phyloP scores from a whole-genome alignment of 2,113 vertebrate species.

The Catagonus wagneri region DNA sequence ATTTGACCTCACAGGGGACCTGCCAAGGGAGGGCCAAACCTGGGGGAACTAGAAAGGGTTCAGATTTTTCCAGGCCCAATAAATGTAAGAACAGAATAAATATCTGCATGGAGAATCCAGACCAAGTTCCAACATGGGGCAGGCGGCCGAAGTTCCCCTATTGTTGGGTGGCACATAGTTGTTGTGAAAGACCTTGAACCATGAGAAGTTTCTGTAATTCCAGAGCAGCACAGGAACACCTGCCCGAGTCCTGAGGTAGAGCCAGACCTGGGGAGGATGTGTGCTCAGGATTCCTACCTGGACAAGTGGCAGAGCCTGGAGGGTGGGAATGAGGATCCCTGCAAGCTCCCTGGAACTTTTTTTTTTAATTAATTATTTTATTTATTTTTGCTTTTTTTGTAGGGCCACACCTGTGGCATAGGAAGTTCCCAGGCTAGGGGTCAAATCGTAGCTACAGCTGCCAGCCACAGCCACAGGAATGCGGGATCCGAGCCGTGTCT shows the following conservation, averaged over 20 bases:
- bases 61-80: not conserved
- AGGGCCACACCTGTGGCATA: too few relatives aligned
- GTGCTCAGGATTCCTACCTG: not conserved
- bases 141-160: not conserved
- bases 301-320: not conserved
- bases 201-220: not conserved
- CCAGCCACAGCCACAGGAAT: too few relatives aligned
- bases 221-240: not conserved
- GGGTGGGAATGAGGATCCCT: too few relatives aligned
- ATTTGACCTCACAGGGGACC: not conserved
- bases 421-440: too few relatives aligned
- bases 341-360: not conserved
- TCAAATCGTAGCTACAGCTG: too few relatives aligned
- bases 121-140: not conserved
- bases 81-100: not conserved
- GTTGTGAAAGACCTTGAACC: not conserved
- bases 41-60: not conserved
- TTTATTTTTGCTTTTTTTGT: too few relatives aligned
- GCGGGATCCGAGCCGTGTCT: too few relatives aligned
- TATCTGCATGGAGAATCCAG: not conserved
- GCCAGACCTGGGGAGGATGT: not conserved
- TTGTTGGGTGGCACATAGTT: not conserved
- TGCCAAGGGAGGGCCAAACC: not conserved
- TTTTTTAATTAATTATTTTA: too few relatives aligned
- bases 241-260: not conserved